These are phyloP conservation scores for Onychostoma macrolepis DNA, from an alignment of 2,113 vertebrate genomes.

Conservation along the genomic window DNA sequence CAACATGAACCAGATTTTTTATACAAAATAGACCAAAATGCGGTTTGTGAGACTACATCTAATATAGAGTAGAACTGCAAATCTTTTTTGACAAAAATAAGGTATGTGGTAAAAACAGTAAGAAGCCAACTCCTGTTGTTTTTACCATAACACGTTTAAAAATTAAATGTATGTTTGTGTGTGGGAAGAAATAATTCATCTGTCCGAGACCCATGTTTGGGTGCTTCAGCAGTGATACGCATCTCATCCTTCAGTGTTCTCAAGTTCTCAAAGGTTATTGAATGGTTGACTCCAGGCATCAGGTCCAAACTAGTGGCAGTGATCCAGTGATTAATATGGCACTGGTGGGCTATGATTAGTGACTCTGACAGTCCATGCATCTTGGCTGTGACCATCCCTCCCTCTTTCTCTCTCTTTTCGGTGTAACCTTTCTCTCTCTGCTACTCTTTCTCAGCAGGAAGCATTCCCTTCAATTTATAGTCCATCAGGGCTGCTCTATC, in stretches of 20 bases:
- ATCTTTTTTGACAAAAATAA: background rate
- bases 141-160: background rate
- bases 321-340: constrained; percentile 67
- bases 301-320: constrained; percentile 54
- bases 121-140: background rate
- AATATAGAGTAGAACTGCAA: background rate
- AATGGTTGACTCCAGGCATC: constrained; percentile 54
- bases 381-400: constrained; percentile 49
- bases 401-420: constrained; percentile 41
- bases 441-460: constrained; percentile 28
- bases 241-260: background rate
- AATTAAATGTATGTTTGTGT: background rate
- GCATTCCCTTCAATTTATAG: constrained; percentile 56
- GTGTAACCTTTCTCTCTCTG: constrained; percentile 30
- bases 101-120: background rate
- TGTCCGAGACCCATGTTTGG: background rate
- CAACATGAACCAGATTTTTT: background rate
- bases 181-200: background rate
- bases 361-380: constrained; percentile 71
- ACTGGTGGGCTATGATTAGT: constrained; percentile 68
- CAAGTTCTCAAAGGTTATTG: constrained; percentile 43
- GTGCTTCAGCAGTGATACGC: background rate
- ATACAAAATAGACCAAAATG: background rate
- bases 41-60: background rate
- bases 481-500: constrained; percentile 43